Conservation (phyloP, 2,113 vertebrate genomes). For the Empidonax alnorum region DNA sequence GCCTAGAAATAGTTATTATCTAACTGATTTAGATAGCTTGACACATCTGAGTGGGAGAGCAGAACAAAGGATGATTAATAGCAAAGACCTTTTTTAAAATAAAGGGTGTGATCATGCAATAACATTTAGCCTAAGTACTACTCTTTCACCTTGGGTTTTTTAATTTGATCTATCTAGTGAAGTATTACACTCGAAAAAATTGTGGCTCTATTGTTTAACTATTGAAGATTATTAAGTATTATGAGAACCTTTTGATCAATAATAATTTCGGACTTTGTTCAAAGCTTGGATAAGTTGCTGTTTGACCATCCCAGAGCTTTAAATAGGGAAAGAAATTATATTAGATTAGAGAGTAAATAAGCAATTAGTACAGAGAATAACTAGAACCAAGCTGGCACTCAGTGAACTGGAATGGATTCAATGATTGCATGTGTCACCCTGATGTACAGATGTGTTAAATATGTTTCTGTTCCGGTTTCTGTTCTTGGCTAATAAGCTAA, state of each 20-base stretch:
- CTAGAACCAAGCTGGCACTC: background rate
- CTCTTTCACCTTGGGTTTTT: background rate
- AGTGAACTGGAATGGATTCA: background rate
- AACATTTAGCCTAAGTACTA: background rate
- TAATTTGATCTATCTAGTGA: background rate
- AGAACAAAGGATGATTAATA: background rate
- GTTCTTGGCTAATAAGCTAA: background rate
- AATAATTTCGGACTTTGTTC: background rate
- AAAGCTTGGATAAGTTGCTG: background rate
- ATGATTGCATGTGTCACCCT: background rate
- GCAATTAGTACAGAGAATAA: background rate
- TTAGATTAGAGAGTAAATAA: background rate
- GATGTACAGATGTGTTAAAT: conserved; percentile 1
- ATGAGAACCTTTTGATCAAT: background rate
- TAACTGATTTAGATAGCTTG: background rate
- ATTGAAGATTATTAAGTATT: background rate
- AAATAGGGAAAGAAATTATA: background rate
- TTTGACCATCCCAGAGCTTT: background rate
- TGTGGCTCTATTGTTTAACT: background rate
- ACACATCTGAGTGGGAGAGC: background rate
- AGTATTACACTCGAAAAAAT: background rate
- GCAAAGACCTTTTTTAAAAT: background rate
- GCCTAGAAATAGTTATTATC: background rate
- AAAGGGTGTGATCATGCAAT: background rate
- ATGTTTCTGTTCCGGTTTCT: background rate